phyloP scores from a whole-genome alignment of 2,113 vertebrate genomes.

The Ranitomeya variabilis region DNA sequence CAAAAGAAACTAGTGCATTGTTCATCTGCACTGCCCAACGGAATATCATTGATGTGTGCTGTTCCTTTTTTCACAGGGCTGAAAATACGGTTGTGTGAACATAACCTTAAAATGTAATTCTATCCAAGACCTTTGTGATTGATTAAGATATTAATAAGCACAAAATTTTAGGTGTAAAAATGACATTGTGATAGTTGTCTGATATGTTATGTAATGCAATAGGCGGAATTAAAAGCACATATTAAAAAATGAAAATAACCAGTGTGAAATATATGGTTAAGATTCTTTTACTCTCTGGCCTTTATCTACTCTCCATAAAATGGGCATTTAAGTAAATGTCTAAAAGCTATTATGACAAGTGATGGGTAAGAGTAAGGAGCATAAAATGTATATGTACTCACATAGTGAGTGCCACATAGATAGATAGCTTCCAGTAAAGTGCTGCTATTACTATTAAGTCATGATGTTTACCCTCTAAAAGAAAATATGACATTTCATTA shows the following conservation, averaged over 20 bases:
- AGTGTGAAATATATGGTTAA: background rate
- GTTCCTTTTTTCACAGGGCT: too few relatives aligned
- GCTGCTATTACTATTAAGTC: background rate
- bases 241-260: background rate
- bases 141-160: too few relatives aligned
- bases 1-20: too few relatives aligned
- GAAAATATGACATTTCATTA: background rate
- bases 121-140: too few relatives aligned
- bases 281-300: background rate
- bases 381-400: background rate
- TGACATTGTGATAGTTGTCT: too few relatives aligned
- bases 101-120: too few relatives aligned
- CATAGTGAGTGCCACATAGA: background rate
- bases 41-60: too few relatives aligned
- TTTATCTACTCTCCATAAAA: background rate
- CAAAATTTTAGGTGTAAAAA: too few relatives aligned
- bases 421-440: background rate
- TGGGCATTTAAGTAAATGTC: background rate
- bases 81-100: too few relatives aligned
- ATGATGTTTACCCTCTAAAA: background rate
- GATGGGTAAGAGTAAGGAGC: background rate
- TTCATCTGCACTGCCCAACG: too few relatives aligned
- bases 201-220: too few relatives aligned
- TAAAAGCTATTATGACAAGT: background rate
- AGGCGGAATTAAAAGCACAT: too few relatives aligned